phyloP scores from a whole-genome alignment of 2,797 vertebrate species.

The Clangula hyemalis region DNA sequence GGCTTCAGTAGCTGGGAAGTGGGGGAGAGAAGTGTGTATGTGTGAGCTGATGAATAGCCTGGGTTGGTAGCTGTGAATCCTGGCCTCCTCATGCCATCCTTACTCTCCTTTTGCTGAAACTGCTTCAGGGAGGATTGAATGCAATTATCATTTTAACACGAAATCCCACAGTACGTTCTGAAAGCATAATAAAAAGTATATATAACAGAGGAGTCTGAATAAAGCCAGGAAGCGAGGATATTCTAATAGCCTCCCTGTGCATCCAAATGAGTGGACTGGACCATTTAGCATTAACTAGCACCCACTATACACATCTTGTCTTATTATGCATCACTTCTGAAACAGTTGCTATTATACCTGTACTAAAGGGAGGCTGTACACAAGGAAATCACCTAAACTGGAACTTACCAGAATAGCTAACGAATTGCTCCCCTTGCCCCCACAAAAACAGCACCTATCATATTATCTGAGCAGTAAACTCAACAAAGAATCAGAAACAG shows the following conservation, averaged over 20 bases:
- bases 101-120: background rate
- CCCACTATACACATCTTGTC: background rate
- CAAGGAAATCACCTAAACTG: background rate
- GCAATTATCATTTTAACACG: background rate
- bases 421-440: background rate
- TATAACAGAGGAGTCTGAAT: background rate
- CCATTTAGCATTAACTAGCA: background rate
- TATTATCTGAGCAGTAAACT: background rate
- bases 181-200: background rate
- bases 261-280: background rate
- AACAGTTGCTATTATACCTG: background rate
- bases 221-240: background rate
- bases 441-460: background rate
- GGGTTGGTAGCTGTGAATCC: background rate
- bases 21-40: accelerated
- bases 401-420: background rate
- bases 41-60: background rate
- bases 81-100: background rate
- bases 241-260: background rate
- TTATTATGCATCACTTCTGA: background rate
- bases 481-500: background rate
- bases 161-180: background rate
- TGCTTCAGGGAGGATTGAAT: background rate
- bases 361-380: background rate
- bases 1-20: background rate